These are phyloP conservation scores for Trissoscelio sp. DNA, from an alignment of 2,888 invertebrate genomes.

Conservation along the genomic window DNA sequence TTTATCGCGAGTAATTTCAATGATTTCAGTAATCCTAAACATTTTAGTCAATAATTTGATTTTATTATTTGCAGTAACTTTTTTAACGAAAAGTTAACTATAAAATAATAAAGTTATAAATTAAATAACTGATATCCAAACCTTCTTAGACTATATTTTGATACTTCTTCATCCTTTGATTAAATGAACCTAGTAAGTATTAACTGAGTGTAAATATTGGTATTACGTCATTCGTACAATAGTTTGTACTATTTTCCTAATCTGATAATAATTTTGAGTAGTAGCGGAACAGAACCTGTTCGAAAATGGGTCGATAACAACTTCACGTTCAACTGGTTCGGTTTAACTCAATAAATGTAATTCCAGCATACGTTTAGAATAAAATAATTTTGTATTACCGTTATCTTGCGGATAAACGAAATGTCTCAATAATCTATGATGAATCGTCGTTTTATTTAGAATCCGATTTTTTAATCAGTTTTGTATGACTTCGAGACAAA, in stretches of 20 bases:
- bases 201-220: no score
- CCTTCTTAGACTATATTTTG: no score
- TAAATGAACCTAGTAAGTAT: no score
- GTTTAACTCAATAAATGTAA: slow-evolving; percentile 19
- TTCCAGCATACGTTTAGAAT: slow-evolving; percentile 1
- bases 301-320: slow-evolving; percentile 10
- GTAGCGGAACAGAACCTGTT: background rate
- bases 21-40: no score
- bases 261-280: background rate
- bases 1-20: no score
- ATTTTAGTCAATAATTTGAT: no score
- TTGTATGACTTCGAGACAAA: slow-evolving; percentile 51
- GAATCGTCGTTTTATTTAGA: slow-evolving; percentile 40
- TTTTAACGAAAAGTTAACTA: no score
- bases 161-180: no score
- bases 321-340: background rate
- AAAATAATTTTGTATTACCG: background rate
- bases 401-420: slow-evolving; percentile 10
- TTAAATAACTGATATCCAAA: no score
- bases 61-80: no score
- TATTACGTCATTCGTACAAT: background rate
- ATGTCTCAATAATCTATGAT: slow-evolving; percentile 16
- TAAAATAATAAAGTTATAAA: no score
- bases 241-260: background rate
- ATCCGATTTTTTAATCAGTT: slow-evolving; percentile 60